A percentile compares a stretch with the other conserved stretches of the same genome.
phyloP scores from a whole-genome alignment of 2,113 vertebrate genomes.

The Tor tambroides region DNA sequence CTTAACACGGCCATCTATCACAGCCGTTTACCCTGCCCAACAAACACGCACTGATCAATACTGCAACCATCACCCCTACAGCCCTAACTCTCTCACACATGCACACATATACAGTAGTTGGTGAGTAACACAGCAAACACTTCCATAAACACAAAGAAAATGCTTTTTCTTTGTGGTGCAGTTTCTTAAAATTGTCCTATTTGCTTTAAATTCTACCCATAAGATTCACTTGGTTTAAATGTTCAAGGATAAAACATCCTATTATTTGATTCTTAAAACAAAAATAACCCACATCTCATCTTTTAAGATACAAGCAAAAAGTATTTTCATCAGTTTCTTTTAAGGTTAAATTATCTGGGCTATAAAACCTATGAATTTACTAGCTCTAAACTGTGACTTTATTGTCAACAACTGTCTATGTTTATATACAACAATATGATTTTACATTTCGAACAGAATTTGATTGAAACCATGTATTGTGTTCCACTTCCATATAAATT shows the following conservation, averaged over 20 bases:
- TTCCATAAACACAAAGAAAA: background rate
- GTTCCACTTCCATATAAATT: background rate
- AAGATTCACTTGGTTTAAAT: background rate
- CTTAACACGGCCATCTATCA: constrained; percentile 27
- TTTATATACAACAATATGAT: background rate
- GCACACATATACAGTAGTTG: background rate
- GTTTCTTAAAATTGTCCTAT: background rate
- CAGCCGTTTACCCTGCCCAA: constrained; percentile 40
- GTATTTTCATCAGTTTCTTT: too few species aligned
- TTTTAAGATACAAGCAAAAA: too few species aligned
- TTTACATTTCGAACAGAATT: background rate
- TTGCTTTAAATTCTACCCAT: background rate
- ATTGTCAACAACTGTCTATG: background rate
- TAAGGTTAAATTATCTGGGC: too few species aligned
- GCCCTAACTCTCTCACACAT: background rate
- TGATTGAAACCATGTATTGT: background rate
- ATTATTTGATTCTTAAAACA: background rate
- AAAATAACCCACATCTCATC: too few species aligned
- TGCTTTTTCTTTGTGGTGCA: background rate
- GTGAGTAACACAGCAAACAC: background rate
- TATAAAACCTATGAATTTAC: background rate
- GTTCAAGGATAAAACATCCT: background rate
- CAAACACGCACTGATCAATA: constrained; percentile 47
- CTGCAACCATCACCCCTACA: background rate
- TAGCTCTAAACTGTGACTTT: background rate